phyloP scores from a whole-genome alignment of 2,888 invertebrate species.

The Ophion ellenae region DNA sequence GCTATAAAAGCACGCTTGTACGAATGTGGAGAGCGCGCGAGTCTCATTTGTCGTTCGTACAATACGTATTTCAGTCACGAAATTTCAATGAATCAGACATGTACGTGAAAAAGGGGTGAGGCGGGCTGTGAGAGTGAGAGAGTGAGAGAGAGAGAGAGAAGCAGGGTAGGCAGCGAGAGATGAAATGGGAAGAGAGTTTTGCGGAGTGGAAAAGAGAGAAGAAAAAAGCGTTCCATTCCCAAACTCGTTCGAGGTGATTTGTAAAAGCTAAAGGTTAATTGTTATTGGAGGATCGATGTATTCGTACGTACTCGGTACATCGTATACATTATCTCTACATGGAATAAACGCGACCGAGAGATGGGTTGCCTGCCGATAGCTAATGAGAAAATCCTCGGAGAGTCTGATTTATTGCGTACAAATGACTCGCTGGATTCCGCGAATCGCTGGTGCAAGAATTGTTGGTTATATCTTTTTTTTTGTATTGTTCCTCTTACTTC shows the following conservation, averaged over 20 bases:
- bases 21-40: slow-evolving; percentile 17
- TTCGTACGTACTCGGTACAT: slow-evolving; percentile 35
- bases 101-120: slow-evolving; percentile 20
- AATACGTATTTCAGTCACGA: slow-evolving; percentile 69
- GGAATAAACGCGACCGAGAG: not conserved
- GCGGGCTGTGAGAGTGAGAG: not conserved
- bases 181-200: slow-evolving; percentile 23
- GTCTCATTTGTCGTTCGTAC: slow-evolving; percentile 49
- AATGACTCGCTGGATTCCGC: slow-evolving; percentile 53
- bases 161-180: not conserved
- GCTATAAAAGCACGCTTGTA: slow-evolving; percentile 29
- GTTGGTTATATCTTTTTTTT: not conserved
- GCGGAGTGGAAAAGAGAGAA: slow-evolving; percentile 18
- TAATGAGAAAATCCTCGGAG: slow-evolving; percentile 48
- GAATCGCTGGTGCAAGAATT: slow-evolving; percentile 15
- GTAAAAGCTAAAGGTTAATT: slow-evolving; percentile 65
- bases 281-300: slow-evolving; percentile 59
- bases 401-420: slow-evolving; percentile 65
- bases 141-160: too few species aligned
- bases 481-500: too few species aligned
- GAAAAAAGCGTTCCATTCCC: slow-evolving; percentile 18
- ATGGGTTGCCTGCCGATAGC: slow-evolving; percentile 36
- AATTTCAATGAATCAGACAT: slow-evolving; percentile 67
- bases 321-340: slow-evolving; percentile 53
- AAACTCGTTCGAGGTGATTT: slow-evolving; percentile 60